phyloP scores from a whole-genome alignment of 2,888 invertebrate genomes.

The Hyppa rectilinea region DNA sequence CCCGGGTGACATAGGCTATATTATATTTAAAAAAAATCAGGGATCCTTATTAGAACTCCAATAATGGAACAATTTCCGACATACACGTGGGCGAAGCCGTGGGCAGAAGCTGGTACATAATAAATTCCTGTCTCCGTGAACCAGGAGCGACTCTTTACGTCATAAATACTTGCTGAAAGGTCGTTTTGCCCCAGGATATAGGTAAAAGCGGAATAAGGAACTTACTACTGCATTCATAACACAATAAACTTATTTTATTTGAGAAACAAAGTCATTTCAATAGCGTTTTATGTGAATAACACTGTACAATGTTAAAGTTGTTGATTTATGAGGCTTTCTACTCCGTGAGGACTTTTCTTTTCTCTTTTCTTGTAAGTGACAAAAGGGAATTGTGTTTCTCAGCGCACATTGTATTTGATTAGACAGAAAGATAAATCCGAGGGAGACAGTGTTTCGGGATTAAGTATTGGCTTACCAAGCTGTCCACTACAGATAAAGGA shows the following conservation, averaged over 20 bases:
- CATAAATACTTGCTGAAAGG: constrained; percentile 53
- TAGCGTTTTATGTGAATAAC: constrained; percentile 60
- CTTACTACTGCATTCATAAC: constrained; percentile 53
- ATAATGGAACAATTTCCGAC: too few species aligned
- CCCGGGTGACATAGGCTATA: too few species aligned
- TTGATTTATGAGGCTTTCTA: constrained; percentile 53
- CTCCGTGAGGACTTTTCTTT: constrained; percentile 48
- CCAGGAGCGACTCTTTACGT: constrained; percentile 53
- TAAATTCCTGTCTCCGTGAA: constrained; percentile 50
- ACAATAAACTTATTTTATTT: constrained; percentile 57
- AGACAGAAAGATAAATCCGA: constrained; percentile 45
- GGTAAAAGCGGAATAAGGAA: constrained; percentile 47
- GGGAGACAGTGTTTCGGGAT: constrained; percentile 41
- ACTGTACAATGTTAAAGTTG: constrained; percentile 63
- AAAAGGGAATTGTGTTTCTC: constrained; percentile 50
- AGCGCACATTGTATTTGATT: constrained; percentile 57
- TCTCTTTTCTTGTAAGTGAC: constrained; percentile 48
- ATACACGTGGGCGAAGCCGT: too few species aligned
- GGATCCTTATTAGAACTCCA: too few species aligned
- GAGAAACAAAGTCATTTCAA: constrained; percentile 60
- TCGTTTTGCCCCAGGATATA: constrained; percentile 53
- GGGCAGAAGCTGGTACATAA: too few species aligned
- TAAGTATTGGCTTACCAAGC: constrained; percentile 48
- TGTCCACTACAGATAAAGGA: constrained; percentile 54
- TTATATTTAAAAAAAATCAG: too few species aligned